These are phyloP conservation scores for Drosophila niveifrons DNA, from an alignment of 2,888 invertebrate genomes.

Conservation along the genomic window DNA sequence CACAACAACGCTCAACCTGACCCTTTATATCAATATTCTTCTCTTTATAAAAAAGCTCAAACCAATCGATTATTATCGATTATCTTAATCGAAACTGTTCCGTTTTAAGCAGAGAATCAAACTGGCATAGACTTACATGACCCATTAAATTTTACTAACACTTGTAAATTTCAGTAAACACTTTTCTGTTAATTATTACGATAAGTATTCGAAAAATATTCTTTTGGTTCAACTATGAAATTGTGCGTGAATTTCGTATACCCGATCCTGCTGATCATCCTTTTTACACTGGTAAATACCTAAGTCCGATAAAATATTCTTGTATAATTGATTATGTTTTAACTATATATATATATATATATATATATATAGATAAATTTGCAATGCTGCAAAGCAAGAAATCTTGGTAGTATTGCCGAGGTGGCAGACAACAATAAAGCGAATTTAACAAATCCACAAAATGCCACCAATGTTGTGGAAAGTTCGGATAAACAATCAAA, in stretches of 20 bases:
- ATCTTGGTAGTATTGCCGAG: not conserved
- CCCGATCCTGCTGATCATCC: not conserved
- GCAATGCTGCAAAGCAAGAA: not conserved
- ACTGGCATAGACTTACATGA: not conserved
- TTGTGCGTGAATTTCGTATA: conserved; percentile 14
- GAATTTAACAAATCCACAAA: not conserved
- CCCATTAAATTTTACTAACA: not conserved
- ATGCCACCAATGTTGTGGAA: not conserved
- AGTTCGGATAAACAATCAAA: not conserved
- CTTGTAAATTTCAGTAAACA: not conserved
- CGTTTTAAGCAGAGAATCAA: no score
- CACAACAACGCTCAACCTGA: no score
- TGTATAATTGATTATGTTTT: not conserved
- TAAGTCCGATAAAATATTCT: no score
- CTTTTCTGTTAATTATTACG: not conserved
- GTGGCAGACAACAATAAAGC: not conserved
- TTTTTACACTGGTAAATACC: conserved; percentile 34
- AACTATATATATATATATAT: no score
- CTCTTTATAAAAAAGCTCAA: no score
- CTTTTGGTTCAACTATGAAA: conserved; percentile 28
- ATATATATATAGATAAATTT: conserved; percentile 22
- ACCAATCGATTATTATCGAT: no score
- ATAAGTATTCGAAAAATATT: not conserved
- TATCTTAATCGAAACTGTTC: no score
- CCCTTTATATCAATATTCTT: no score